A percentile compares a stretch with the other conserved stretches of the same genome.
Evolutionary conservation across 2,113 vertebrate genomes (phyloP).

Genomic region (Gasterosteus nipponicus): DNA sequence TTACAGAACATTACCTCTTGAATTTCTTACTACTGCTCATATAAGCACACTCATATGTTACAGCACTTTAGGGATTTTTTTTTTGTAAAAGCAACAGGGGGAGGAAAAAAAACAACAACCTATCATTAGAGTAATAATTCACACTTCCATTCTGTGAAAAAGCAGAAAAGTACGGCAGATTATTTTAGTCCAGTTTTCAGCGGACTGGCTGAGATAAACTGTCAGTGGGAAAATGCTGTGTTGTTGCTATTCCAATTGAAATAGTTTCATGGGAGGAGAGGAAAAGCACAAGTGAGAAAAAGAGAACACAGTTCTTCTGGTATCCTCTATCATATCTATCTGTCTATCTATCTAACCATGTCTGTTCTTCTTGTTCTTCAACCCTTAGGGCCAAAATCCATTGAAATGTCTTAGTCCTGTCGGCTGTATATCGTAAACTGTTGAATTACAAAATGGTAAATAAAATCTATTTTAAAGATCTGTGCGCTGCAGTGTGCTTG

Average conservation of each 20-base stretch:
- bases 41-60: constrained; percentile 58
- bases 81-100: constrained; percentile 62
- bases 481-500: constrained; percentile 13
- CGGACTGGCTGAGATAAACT: constrained; percentile 43
- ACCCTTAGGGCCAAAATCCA: constrained; percentile 83
- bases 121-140: constrained; percentile 28
- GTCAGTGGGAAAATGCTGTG: constrained; percentile 35
- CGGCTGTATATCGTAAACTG: constrained; percentile 84
- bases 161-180: constrained; percentile 17
- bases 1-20: constrained; percentile 66
- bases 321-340: constrained; percentile 74
- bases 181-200: constrained; percentile 40
- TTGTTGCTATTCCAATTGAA: constrained; percentile 61
- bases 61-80: constrained; percentile 78
- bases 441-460: constrained; percentile 85
- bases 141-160: constrained; percentile 16
- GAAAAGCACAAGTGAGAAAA: constrained; percentile 75
- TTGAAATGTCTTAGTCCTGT: constrained; percentile 83
- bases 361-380: constrained; percentile 77
- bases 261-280: constrained; percentile 54
- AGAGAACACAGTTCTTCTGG: constrained; percentile 72
- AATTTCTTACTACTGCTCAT: constrained; percentile 61
- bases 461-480: constrained; percentile 88
- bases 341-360: constrained; percentile 79
- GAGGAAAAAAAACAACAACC: background rate